A percentile compares a stretch with the other conserved stretches of the same genome.
These are phyloP conservation scores for Malacoctenus gilli DNA, from an alignment of 2,797 vertebrate genomes.

Conservation along the genomic window DNA sequence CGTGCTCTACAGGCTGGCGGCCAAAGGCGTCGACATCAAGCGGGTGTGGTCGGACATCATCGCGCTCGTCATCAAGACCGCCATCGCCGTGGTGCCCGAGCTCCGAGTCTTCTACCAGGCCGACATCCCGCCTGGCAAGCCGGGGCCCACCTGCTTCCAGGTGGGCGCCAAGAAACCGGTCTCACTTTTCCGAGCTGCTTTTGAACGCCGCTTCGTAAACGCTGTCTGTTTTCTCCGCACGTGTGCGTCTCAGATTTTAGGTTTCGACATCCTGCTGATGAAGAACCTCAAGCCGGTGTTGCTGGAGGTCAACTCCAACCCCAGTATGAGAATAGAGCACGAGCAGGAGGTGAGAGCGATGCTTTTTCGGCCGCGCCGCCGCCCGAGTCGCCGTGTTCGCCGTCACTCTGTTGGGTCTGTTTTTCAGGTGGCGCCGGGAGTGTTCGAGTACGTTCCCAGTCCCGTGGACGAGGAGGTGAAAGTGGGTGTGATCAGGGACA, in stretches of 20 bases:
- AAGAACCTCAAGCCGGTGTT: constrained; percentile 95
- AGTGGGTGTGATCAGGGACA: constrained; percentile 95
- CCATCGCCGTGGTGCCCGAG: constrained; percentile 93
- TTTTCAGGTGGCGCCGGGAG: constrained; percentile 90
- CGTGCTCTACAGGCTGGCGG: constrained; percentile 88
- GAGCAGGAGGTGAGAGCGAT: constrained; percentile 88
- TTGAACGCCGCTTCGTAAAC: too few relatives aligned
- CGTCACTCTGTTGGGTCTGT: too few relatives aligned
- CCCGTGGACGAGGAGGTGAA: constrained; percentile 96
- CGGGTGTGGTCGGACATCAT: constrained; percentile 97
- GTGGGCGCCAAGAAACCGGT: constrained; percentile 62
- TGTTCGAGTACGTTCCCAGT: constrained; percentile 92
- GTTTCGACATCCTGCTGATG: constrained; percentile 98
- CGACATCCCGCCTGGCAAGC: constrained; percentile 92
- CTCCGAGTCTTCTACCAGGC: constrained; percentile 94
- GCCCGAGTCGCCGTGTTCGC: too few relatives aligned
- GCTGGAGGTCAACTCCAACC: constrained; percentile 97
- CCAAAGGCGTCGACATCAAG: constrained; percentile 92
- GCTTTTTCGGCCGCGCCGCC: too few relatives aligned
- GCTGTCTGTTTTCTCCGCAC: too few relatives aligned
- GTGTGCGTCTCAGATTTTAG: constrained; percentile 88
- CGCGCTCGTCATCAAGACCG: constrained; percentile 94
- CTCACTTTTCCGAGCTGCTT: too few relatives aligned
- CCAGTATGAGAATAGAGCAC: constrained; percentile 98
- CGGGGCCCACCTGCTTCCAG: constrained; percentile 97